Evolutionary conservation across 2,888 invertebrate species (phyloP), one percentile per base, ranked within the genome.

Genomic region (Physocephala rufipes): DNA sequence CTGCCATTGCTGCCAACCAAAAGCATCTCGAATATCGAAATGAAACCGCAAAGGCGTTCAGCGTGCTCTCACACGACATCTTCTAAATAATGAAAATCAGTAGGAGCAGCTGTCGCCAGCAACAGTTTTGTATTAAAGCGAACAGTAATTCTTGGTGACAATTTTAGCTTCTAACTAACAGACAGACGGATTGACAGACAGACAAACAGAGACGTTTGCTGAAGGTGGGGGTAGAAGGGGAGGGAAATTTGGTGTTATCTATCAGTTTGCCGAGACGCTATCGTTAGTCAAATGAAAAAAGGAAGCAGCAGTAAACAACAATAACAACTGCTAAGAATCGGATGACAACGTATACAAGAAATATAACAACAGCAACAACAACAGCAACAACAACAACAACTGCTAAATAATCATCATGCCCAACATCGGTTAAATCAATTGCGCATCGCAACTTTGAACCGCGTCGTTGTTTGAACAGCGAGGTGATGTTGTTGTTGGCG

Each of bases 401-500:
- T 72, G 70, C 64, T 59, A 30, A 59, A 28, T 61, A 68, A 67
- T 62, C 68, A 68, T 68, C 68, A 68, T 62, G 68, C 68, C 36
- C 75, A 75, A 80, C 81, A 80, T 80, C 80, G 80, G 81, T 80
- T 81, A 80, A 80, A 80, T 80, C 80, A 80, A 80, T 80, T 80
- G 80, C 80, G 80, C 78, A 81, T n/a, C n/a, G 81, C 67, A 67
- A 67, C 80, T 78, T 79, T 80, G 81, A 80, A 80, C 80, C 77
- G 66, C 49, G 65, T 36, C 47, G 63, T 49, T 64, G 49, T 12
- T 13, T 26, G 13, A 21, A 24, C 4, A 49, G 7, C 49, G 49
- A 12, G 49, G 7, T 49, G 49, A 15, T 67, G 65, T 65, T 65
- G 65, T 30, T 36, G 67, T 58, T 59, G 67, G 24, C n/a, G 21